Conservation (phyloP, 2,797 vertebrate genomes). For the Chromis chromis region DNA sequence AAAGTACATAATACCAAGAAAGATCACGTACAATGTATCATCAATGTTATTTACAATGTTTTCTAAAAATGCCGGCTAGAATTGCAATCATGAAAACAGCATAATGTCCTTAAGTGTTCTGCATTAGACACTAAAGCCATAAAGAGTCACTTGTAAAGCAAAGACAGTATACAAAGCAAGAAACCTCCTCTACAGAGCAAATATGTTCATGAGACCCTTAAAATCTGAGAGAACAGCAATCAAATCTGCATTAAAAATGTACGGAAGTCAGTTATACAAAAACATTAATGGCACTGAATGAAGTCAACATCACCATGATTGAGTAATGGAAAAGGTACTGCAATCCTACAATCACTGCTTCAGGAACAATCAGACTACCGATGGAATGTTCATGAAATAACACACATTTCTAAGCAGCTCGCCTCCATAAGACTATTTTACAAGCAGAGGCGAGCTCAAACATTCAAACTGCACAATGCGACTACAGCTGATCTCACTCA, state of each 20-base stretch:
- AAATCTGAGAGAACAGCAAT: conserved; percentile 51
- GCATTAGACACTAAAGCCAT: conserved; percentile 66
- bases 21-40: conserved; percentile 73
- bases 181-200: conserved; percentile 53
- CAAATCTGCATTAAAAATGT: conserved; percentile 64
- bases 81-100: conserved; percentile 64
- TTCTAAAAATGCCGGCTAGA: conserved; percentile 73
- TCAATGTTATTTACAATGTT: conserved; percentile 81
- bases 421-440: conserved; percentile 89
- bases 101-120: conserved; percentile 66
- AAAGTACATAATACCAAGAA: conserved; percentile 77
- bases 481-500: conserved; percentile 84
- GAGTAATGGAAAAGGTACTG: conserved; percentile 87
- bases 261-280: conserved; percentile 70
- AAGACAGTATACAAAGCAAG: conserved; percentile 60
- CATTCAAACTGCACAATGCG: conserved; percentile 90
- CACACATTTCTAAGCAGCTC: conserved; percentile 85
- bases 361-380: conserved; percentile 91
- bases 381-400: conserved; percentile 94
- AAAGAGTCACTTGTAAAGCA: conserved; percentile 71
- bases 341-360: conserved; percentile 96
- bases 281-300: conserved; percentile 93
- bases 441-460: conserved; percentile 89
- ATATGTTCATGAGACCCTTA: conserved; percentile 63
- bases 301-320: conserved; percentile 90